A percentile compares a stretch with the other conserved stretches of the same genome.
Evolutionary conservation across 2,888 invertebrate species (phyloP).

Genomic region (Metalampra italica): DNA sequence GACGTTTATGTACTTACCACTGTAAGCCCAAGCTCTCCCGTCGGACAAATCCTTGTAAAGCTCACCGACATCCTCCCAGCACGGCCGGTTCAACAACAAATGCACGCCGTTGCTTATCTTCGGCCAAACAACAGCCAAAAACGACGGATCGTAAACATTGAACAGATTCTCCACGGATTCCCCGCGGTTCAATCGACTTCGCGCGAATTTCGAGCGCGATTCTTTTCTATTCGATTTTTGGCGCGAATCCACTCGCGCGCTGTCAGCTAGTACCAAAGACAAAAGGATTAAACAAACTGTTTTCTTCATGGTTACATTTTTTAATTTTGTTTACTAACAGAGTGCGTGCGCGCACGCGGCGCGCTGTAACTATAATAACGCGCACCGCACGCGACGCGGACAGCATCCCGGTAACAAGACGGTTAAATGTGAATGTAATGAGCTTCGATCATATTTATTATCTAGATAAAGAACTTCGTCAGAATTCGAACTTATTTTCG

Average conservation of each 20-base stretch:
- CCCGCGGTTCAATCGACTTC: conserved; percentile 23
- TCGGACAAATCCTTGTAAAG: conserved; percentile 61
- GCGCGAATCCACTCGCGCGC: conserved; percentile 22
- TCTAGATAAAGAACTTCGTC: too few relatives aligned
- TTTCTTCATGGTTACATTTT: conserved; percentile 31
- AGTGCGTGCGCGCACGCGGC: conserved; percentile 24
- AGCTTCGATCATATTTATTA: too few relatives aligned
- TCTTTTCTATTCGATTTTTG: conserved; percentile 35
- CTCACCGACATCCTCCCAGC: conserved; percentile 62
- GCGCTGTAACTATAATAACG: conserved; percentile 23
- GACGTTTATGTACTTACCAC: too few relatives aligned
- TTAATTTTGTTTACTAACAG: conserved; percentile 16
- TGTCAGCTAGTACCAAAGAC: conserved; percentile 21
- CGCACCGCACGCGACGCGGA: conserved; percentile 19
- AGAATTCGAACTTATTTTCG: too few relatives aligned
- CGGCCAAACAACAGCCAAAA: conserved; percentile 66
- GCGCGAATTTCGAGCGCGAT: conserved; percentile 11
- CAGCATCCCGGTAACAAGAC: conserved; percentile 18
- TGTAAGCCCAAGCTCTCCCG: conserved; percentile 72
- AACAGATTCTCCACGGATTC: conserved; percentile 61
- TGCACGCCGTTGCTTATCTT: conserved; percentile 59
- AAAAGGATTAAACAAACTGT: conserved; percentile 26
- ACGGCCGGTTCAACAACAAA: conserved; percentile 51
- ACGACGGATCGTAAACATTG: conserved; percentile 64
- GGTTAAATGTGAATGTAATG: conserved; percentile 23